Evolutionary conservation across 2,888 invertebrate genomes (phyloP), one percentile per base, ranked within the genome.

Genomic region (Caenorhabditis sulstoni): DNA sequence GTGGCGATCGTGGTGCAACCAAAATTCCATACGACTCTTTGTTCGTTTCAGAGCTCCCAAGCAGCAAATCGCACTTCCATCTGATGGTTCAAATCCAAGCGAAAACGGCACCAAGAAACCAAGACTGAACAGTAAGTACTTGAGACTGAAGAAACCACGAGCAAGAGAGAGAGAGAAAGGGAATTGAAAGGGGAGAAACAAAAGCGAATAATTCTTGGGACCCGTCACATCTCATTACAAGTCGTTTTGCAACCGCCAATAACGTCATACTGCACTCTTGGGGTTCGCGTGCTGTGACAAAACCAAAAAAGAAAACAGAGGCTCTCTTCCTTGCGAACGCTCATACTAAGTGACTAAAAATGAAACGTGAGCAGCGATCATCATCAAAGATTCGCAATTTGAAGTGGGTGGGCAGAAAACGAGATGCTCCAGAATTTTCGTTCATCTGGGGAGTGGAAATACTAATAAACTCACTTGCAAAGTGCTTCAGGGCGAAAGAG

Each of bases 1-100:
- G 71, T 84, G 84, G 16, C 84, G 81, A 76, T 82, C 82, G 81
- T 84, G 82, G 59, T 84, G 82, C 50, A 82, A 57, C 84, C 84
- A 84, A 82, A 84, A 81, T 81, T 84, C 84, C 84, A 84, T 84
- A 82, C 73, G 70, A 59, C 37, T 57, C 52, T 59, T 47, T 52
- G 64, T 52, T 68, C 39, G 37, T 44, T 80, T 66, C 71, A 76
- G 81, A 75, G 66, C 29, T 44, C 55, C 57, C 61, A 66, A 76
- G 41, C 66, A 75, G 44, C 66, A 57, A 58, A 64, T 58, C 35
- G 58, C 23, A 41, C 47, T 68, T 39, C 67, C 79, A 68, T 68
- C 59, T 61, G 74, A 59, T 29, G 66, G 57, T 59, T 44, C 64
- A 22, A 58, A 57, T 53, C 49, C 57, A 20, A 57, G 29, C 29